Evolutionary conservation across 2,888 invertebrate species (phyloP).

Genomic region (Hedya salicella): DNA sequence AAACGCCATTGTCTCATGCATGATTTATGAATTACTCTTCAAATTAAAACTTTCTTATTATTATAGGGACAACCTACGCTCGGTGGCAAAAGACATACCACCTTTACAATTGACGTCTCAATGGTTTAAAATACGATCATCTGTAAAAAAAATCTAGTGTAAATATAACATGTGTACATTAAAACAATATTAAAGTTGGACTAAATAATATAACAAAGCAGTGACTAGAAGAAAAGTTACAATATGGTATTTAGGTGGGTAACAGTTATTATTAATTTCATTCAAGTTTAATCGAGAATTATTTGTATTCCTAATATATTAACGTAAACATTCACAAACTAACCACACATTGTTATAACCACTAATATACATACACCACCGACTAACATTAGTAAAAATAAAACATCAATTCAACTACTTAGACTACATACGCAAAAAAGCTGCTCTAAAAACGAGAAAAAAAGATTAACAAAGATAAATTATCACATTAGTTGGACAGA

Average conservation of each 20-base stretch:
- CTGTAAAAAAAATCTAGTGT: too few species aligned
- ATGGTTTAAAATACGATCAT: too few species aligned
- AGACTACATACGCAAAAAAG: slow-evolving; percentile 9
- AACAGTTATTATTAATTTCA: neutral
- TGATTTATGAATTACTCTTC: too few species aligned
- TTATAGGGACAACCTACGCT: too few species aligned
- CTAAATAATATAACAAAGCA: slow-evolving; percentile 1
- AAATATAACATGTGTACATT: too few species aligned
- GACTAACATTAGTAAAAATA: neutral
- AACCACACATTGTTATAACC: neutral
- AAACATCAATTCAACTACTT: neutral
- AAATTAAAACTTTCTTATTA: too few species aligned
- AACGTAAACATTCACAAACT: slow-evolving; percentile 4
- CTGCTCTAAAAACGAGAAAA: slow-evolving; percentile 10
- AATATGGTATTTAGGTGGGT: slow-evolving; percentile 26
- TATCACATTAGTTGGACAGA: slow-evolving; percentile 32
- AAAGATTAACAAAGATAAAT: slow-evolving; percentile 12
- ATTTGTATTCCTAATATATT: neutral
- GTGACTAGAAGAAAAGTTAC: slow-evolving; percentile 25
- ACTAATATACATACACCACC: too few species aligned
- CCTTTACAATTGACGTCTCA: too few species aligned
- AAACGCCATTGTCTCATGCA: too few species aligned
- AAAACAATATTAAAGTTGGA: neutral
- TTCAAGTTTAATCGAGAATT: neutral
- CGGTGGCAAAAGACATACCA: too few species aligned